Percentiles rank a stretch among this genome's conserved stretches.
Evolutionary conservation across 2,888 invertebrate species (phyloP).

Genomic region (Cyrtodaria siliqua): DNA sequence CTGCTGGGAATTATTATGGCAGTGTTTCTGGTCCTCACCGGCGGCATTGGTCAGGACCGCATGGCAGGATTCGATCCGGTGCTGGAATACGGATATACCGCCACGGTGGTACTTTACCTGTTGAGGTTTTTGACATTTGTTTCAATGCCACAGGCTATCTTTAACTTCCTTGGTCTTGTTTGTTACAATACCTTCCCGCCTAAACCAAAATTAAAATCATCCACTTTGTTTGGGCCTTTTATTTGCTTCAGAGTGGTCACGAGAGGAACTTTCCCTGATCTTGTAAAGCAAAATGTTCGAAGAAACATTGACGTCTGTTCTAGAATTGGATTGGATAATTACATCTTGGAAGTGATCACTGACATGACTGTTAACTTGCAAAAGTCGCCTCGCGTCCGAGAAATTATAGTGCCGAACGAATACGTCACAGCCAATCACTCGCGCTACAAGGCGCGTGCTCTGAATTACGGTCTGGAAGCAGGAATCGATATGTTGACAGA

Average conservation of each 20-base stretch:
- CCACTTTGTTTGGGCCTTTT: too few species aligned
- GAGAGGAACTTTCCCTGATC: too few species aligned
- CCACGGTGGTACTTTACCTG: constrained; percentile 68
- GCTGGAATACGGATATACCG: too few species aligned
- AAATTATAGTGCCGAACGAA: constrained; percentile 72
- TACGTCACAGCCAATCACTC: constrained; percentile 71
- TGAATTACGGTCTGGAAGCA: constrained; percentile 78
- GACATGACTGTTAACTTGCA: constrained; percentile 67
- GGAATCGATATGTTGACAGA: constrained; percentile 73
- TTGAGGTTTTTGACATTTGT: constrained; percentile 69
- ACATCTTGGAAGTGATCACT: constrained; percentile 75
- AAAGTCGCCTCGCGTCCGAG: constrained; percentile 66
- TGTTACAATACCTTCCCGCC: constrained; percentile 73
- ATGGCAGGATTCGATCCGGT: constrained; percentile 63
- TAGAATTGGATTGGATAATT: constrained; percentile 72
- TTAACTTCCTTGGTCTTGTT: too few species aligned
- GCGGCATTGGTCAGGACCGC: constrained; percentile 53
- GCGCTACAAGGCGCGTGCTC: constrained; percentile 77
- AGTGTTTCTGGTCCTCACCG: constrained; percentile 56
- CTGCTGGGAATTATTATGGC: constrained; percentile 54
- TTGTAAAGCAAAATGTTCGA: too few species aligned
- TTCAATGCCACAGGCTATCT: too few species aligned
- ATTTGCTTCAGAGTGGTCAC: too few species aligned
- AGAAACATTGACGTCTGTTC: constrained; percentile 70
- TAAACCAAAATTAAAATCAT: constrained; percentile 74